Base-by-base conservation (phyloP, 2,113 vertebrate genomes). In the Esox niger region DNA sequence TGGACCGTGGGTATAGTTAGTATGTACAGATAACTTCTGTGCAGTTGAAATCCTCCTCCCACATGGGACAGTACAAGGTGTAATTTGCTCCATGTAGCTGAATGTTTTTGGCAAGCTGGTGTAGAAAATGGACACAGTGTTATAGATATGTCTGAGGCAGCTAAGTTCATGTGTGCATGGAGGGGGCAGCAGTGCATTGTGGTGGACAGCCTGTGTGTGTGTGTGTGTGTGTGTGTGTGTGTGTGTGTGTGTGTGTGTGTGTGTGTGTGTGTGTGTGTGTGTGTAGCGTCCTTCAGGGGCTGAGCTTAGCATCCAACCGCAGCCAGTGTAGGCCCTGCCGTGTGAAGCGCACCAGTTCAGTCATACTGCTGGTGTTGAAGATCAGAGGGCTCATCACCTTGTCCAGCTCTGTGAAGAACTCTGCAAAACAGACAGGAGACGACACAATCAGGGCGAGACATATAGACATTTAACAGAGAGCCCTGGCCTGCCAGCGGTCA, bases 331-430 rank as follows among this genome's bases (percentile, higher is more conserved):
- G 91, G 76, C 97, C 97, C 90, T 99, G 97, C 25, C 97, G 95
- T 7, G 96, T 97, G 83, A 94, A 99, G 55, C 95, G 96, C 88
- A 98, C 96, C 81, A 99, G 93, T 79, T 99, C 97, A 69, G 95
- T 96, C 97, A 99, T 99, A 85, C 94, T 95, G 94, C 97, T 98
- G 56, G 95, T 95, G 71, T 98, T 99, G 80, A 99, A 98, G 87
- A 98, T 88, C 89, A 98, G 93, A 68, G 97, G 94, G 68, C 94
- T 91, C 97, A 98, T 98, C 77, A 92, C 94, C 88, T 98, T 98
- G 91, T 99, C 97, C 93, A 99, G 88, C 85, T 99, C 97, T 62
- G 89, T 82, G 90, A 99, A 99, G 90, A 98, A 98, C 70, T 99
- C 97, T 99, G 82, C 1, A 82, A 35, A 29, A 62, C 23, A 33